Evolutionary conservation across 2,797 vertebrate species (phyloP), one percentile per base, ranked within the genome.

Genomic region (Peromyscus melanophrys): DNA sequence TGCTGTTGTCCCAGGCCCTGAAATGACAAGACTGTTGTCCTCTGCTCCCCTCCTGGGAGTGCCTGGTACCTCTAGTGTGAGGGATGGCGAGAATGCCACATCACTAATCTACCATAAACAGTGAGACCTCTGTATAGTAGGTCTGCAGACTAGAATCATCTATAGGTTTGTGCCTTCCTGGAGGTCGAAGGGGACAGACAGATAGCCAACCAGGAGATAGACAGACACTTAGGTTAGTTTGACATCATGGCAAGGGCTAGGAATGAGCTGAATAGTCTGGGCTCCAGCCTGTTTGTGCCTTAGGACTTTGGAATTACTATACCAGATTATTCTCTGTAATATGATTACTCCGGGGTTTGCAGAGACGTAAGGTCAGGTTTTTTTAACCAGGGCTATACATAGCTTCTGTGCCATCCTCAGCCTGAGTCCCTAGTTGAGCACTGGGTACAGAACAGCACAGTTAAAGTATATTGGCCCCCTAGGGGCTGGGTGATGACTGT

Each of bases 201-300:
- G 69, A 14, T 19, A 23, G 6, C 11, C 27, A 49, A 13, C n/a
- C 6, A 40, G 9, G 16, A 52, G 65, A 61, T 21, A 49, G 13
- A 8, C 29, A 78, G 31, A 13, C 8, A 19, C 14, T 11, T 6
- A 6, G 13, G 19, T 69, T n/a, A 29, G 12, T 29, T 31, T 71
- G n/a, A 46, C 31, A 14, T 11, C 4, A 12, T 31, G 57, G 3
- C 0, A 14, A 40, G 43, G 0, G 0, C 63, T 25, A 27, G 76
- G 75, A 67, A 93, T 63, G 61, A 49, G 14, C 21, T 13, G 27
- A 25, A 7, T n/a, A 6, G 10, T 1, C 21, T 0, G 0, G 57
- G 23, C 57, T 46, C 17, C 25, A 71, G 55, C 67, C 71, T 71
- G 2, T 27, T 59, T 9, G 25, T 29, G 8, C 27, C 10, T 27